Evolutionary conservation across 1,140 invertebrate species (phyloP).

Genomic region (Lepidurus couesii): DNA sequence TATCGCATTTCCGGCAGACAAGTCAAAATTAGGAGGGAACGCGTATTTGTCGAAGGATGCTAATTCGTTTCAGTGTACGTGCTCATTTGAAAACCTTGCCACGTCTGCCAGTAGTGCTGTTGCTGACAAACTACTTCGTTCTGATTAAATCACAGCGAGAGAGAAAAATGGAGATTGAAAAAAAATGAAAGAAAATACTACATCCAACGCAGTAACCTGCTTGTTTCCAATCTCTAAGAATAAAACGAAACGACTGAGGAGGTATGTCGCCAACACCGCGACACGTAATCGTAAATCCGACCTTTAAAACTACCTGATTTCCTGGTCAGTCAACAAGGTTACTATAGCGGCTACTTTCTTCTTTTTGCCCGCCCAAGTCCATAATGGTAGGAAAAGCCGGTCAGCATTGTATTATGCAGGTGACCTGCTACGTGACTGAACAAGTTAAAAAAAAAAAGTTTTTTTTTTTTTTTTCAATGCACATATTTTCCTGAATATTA

Average conservation of each 20-base stretch:
- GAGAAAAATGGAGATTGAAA: not conserved
- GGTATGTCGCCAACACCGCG: not conserved
- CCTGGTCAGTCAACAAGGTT: not conserved
- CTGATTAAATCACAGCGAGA: not conserved
- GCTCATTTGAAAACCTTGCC: not conserved
- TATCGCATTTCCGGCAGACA: constrained; percentile 14
- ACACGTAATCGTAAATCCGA: constrained; percentile 9
- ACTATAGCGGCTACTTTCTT: not conserved
- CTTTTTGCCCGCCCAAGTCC: not conserved
- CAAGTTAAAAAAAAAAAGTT: not conserved
- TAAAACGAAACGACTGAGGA: not conserved
- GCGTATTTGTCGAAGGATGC: not conserved
- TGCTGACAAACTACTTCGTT: not conserved
- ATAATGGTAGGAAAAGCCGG: not conserved
- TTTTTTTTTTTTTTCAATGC: not conserved
- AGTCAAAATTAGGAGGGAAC: constrained; percentile 20
- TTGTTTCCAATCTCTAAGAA: not conserved
- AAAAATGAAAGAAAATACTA: not conserved
- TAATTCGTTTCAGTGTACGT: not conserved
- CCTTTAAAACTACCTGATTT: not conserved
- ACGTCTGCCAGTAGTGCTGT: not conserved
- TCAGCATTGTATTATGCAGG: not conserved
- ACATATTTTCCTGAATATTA: not conserved
- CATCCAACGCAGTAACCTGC: too few relatives aligned
- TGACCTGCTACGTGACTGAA: constrained; percentile 8